Evolutionary conservation across 1,140 invertebrate genomes (phyloP).

Genomic region (Amyelois transitella): DNA sequence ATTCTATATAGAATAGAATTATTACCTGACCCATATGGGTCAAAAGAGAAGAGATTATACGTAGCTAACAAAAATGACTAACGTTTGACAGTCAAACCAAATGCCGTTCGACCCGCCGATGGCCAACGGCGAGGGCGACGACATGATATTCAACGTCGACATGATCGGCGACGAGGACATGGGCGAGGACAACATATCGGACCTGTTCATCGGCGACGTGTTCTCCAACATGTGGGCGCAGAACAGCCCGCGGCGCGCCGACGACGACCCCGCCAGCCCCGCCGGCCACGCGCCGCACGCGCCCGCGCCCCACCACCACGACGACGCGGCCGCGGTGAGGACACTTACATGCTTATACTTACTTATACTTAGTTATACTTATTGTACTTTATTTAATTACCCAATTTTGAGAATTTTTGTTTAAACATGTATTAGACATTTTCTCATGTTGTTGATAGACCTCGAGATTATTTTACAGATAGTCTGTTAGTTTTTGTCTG

Average conservation of each 20-base stretch:
- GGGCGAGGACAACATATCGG: conserved; percentile 83
- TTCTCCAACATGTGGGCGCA: conserved; percentile 76
- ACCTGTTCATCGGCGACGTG: conserved; percentile 66
- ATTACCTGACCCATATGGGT: too few relatives aligned
- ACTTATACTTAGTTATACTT: too few relatives aligned
- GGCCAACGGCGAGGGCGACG: conserved; percentile 84
- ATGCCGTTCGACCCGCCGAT: conserved; percentile 89
- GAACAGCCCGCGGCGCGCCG: conserved; percentile 65
- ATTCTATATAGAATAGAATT: too few relatives aligned
- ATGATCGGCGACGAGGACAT: conserved; percentile 85
- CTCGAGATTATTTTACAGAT: too few relatives aligned
- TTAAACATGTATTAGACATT: too few relatives aligned
- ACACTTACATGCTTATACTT: neutral
- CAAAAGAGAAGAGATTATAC: too few relatives aligned
- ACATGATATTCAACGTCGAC: conserved; percentile 80
- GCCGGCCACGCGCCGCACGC: conserved; percentile 36
- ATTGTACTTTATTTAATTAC: too few relatives aligned
- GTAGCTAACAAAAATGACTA: too few relatives aligned
- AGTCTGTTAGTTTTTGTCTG: too few relatives aligned
- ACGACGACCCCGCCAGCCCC: conserved; percentile 44
- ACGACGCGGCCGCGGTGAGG: conserved; percentile 2
- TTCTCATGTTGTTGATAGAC: too few relatives aligned
- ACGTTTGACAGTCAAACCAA: conserved; percentile 81
- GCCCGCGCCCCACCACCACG: neutral
- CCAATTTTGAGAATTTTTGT: too few relatives aligned